Evolutionary conservation across 2,888 invertebrate species (phyloP), one percentile per base, ranked within the genome.

Genomic region (Meiosimyza decipiens): DNA sequence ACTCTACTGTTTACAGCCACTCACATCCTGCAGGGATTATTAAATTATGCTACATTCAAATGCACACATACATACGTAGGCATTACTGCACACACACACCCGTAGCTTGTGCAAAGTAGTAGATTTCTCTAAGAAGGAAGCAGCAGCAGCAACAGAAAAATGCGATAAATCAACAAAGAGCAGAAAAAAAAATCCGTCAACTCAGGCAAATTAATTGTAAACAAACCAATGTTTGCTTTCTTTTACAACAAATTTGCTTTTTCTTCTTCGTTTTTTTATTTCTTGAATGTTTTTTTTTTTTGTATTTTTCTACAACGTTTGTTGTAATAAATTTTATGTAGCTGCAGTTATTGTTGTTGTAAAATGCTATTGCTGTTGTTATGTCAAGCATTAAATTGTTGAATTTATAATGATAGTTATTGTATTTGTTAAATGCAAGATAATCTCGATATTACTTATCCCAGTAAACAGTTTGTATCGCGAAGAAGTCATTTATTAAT

Each of bases 181-280:
- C 15, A 3, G 47, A 28, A 40, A 47, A 69, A 60, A 64, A 63
- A 52, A 50, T 63, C 52, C 40, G 70, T 70, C 70, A 70, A 63
- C 62, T 52, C 70, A n/a, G 54, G 70, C 70, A 70, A 70, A 70
- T 70, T 70, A 70, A 70, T 70, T 70, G 70, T 63, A 62, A 70
- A 70, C 63, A 70, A 69, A 54, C 16, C 54, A 54, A 40, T 70
- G 70, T 70, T 70, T 70, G 54, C 63, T 70, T 70, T 28, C 63
- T 47, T 70, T 54, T 57, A 50, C 68, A 68, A 22, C 49, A 49
- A 50, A 51, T 64, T 70, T 51, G 62, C 62, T 54, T 12, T 47
- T 70, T 13, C 50, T 51, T 13, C 28, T 18, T 22, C 18, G 2
- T 57, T 22, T 28, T 11, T 28, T 28, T 28, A 22, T 28, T 57